phyloP scores from a whole-genome alignment of 2,113 vertebrate species.

The Trematocara macrostoma region DNA sequence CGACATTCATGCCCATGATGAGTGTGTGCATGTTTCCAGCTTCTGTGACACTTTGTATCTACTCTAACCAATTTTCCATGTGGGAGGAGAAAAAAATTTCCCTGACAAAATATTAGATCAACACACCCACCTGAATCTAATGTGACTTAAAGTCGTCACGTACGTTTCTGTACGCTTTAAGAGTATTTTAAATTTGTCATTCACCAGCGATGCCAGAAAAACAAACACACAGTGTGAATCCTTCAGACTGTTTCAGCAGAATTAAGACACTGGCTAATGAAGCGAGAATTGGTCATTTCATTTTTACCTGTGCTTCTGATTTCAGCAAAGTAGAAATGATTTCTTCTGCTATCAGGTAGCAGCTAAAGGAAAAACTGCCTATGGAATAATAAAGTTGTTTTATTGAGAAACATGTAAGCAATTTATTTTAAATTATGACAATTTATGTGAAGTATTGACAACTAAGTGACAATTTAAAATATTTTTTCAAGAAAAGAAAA shows the following conservation, averaged over 20 bases:
- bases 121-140: neutral
- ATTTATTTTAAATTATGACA: neutral
- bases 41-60: neutral
- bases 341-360: neutral
- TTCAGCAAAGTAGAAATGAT: neutral
- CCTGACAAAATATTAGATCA: neutral
- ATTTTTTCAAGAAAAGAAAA: neutral
- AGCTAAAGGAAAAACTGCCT: neutral
- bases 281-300: neutral
- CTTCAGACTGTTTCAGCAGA: neutral
- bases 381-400: neutral
- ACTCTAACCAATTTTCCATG: neutral
- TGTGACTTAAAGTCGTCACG: neutral
- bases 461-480: neutral
- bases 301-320: neutral
- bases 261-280: neutral
- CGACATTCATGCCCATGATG: neutral
- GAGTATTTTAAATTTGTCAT: neutral
- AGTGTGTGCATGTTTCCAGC: neutral
- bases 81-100: neutral
- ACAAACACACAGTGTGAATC: neutral
- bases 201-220: neutral
- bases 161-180: neutral
- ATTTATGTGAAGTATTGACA: neutral
- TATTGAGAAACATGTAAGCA: neutral